Percentiles rank a stretch among this genome's conserved stretches.
phyloP scores from a whole-genome alignment of 2,888 invertebrate species.

The Ectropis crepuscularia region DNA sequence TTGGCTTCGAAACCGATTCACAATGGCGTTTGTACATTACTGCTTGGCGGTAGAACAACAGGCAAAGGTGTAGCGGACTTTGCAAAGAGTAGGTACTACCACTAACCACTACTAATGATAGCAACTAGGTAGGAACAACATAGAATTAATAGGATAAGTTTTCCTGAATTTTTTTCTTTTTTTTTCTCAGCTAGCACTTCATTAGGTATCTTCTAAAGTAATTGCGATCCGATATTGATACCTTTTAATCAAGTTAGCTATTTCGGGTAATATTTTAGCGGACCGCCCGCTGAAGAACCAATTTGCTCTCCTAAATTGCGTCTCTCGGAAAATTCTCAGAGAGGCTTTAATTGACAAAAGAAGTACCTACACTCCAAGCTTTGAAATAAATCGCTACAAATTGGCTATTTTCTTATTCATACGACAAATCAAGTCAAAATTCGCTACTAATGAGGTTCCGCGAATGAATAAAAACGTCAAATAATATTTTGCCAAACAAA shows the following conservation, averaged over 20 bases:
- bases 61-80: no score
- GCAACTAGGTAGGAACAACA: no score
- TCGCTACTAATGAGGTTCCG: slow-evolving; percentile 16
- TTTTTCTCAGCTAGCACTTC: not conserved
- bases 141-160: not conserved
- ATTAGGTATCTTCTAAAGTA: not conserved
- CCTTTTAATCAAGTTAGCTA: slow-evolving; percentile 22
- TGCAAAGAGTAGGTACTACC: no score
- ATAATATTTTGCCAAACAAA: not conserved
- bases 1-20: no score
- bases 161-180: no score
- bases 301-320: slow-evolving; percentile 41
- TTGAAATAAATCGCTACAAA: slow-evolving; percentile 23
- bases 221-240: slow-evolving; percentile 23
- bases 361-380: slow-evolving; percentile 37
- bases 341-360: slow-evolving; percentile 50
- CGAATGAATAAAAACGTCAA: not conserved
- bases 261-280: slow-evolving; percentile 26
- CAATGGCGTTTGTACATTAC: no score
- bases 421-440: slow-evolving; percentile 14
- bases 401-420: slow-evolving; percentile 21
- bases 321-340: slow-evolving; percentile 42
- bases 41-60: no score
- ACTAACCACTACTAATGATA: no score
- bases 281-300: slow-evolving; percentile 28